Evolutionary conservation across 1,140 invertebrate genomes (phyloP), one percentile per base, ranked within the genome.

Genomic region (Drosophila guanche): DNA sequence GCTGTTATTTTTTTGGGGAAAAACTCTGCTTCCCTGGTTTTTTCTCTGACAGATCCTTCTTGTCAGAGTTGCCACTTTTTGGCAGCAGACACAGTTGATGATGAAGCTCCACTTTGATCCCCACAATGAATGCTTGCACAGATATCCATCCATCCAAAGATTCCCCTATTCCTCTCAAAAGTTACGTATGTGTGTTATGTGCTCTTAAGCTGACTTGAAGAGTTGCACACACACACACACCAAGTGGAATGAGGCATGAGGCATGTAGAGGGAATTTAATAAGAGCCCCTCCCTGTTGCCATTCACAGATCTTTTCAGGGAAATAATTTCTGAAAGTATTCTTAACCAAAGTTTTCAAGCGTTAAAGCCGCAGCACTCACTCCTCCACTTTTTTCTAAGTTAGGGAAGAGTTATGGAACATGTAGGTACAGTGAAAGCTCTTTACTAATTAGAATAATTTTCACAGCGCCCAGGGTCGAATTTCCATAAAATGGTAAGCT

Each of bases 281-380:
- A 20, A 20, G 16, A 20, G 16, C 1, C 16, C 27, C 27, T 5
- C 29, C 29, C 29, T 68, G 50, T 29, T 41, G 16, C 3, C 16
- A 63, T 45, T 29, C 58, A 50, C 40, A 46, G 62, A 68, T 67
- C 65, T 68, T 58, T 58, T 37, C 67, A 58, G 40, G 52, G n/a
- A 58, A 70, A 70, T 29, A 58, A 79, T 78, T 84, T 70, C 43
- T 33, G 10, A 84, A 85, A 76, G 60, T 75, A 79, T 70, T 43
- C 40, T 63, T 22, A 50, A 65, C 68, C 76, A 50, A 72, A 70
- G 58, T 84, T 78, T 78, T 77, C 56, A 68, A 77, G 74, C 79
- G 45, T 83, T 75, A 69, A 88, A 76, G 63, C 78, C 78, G 69
- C 79, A 79, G 50, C 29, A 3, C 29, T 33, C 3, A 10, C 29